A percentile compares a stretch with the other conserved stretches of the same genome.
These are phyloP conservation scores for Epinephelus awoara DNA, from an alignment of 2,797 vertebrate species.

Conservation along the genomic window DNA sequence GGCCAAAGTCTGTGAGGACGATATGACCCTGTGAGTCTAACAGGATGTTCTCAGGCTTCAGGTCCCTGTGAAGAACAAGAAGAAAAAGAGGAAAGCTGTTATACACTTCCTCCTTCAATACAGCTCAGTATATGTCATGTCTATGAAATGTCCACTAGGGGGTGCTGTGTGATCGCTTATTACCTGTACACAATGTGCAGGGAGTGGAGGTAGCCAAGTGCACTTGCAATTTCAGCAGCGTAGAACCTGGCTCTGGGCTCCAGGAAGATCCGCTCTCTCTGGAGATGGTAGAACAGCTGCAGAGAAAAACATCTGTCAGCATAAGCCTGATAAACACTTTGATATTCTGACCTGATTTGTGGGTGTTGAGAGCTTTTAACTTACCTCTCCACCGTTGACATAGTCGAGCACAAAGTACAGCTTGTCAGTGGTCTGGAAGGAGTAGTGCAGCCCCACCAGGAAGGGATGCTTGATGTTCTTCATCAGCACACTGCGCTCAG, in stretches of 20 bases:
- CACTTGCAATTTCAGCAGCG: conserved; percentile 87
- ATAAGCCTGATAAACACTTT: background rate
- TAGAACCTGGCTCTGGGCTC: conserved; percentile 89
- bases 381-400: conserved; percentile 88
- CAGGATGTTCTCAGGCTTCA: conserved; percentile 99
- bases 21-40: conserved; percentile 97
- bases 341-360: background rate
- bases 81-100: background rate
- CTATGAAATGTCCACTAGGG: conserved; percentile 61
- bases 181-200: conserved; percentile 90
- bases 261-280: conserved; percentile 87
- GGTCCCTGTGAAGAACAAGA: conserved; percentile 89
- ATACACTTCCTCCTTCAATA: no score
- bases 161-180: conserved; percentile 33
- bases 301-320: conserved; percentile 41
- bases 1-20: conserved; percentile 97
- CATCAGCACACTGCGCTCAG: conserved; percentile 89
- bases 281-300: conserved; percentile 90
- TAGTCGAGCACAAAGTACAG: conserved; percentile 90
- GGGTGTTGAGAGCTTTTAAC: background rate
- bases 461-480: conserved; percentile 90
- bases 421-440: conserved; percentile 89
- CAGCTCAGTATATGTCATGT: background rate
- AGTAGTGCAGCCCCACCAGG: conserved; percentile 89
- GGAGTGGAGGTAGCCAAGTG: conserved; percentile 88